Base-by-base conservation (phyloP, 1,140 invertebrate species). In the Branchinecta lynchi region DNA sequence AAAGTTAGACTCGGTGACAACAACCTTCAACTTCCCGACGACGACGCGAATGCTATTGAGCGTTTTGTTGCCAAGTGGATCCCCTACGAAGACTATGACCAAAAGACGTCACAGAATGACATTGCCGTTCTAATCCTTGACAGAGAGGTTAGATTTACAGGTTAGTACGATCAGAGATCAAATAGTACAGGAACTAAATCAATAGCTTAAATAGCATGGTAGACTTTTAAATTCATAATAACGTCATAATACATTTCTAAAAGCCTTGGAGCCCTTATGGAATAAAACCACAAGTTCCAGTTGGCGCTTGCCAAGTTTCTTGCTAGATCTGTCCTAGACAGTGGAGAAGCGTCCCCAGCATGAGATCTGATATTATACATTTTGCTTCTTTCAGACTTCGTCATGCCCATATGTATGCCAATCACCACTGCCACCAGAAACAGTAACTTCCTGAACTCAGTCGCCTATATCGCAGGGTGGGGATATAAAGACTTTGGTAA, bases 31-130 rank as follows among this genome's bases (percentile, higher is more conserved):
- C 17, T 20, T 2, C 12, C 12, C 1, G 51, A 12, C 17, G 51
- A 60, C 51, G 51, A 60, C 17, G 6, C 12, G 17, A 60, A 60
- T 6, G 51, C 17, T 3, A 20, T 60, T 60, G 51, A 60, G 17
- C 12, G 51, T 12, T 60, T 60, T 60, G 51, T 60, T 12, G 51
- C 51, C 51, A 60, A 60, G 17, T 60, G 51, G 51, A 60, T 60
- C 12, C 12, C 12, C 12, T 20, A 60, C 17, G 51, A 60, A 6
- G 17, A 20, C 17, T 60, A 60, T 20, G 51, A 60, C 51, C 12
- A 20, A 3, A 60, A 60, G 6, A 60, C 51, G 17, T 60, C 51
- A 12, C 12, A 12, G 6, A 60, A 60, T 60, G 51, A 60, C 51
- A 60, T 60, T 60, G 51, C 12, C 1, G 51, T 60, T 20, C 51